Conservation (phyloP, 2,888 invertebrate genomes). For the Byasa hedistus region DNA sequence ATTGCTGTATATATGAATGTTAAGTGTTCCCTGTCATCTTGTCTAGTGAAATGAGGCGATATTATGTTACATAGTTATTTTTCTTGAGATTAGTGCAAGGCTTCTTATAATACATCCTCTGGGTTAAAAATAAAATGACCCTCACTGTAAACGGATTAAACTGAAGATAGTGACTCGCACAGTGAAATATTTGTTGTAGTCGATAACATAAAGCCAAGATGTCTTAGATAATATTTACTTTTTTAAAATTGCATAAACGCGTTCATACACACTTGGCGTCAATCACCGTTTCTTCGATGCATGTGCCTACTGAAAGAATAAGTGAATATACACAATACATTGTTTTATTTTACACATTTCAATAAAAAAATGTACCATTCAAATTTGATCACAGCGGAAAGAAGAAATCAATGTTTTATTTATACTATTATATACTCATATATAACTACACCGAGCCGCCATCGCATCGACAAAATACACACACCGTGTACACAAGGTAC, state of each 20-base stretch:
- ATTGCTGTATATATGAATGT: too few relatives aligned
- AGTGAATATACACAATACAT: too few relatives aligned
- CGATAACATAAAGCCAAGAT: background rate
- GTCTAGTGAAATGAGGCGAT: background rate
- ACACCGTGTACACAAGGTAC: too few relatives aligned
- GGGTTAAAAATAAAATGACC: constrained; percentile 19
- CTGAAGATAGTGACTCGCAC: constrained; percentile 11
- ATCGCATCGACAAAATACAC: too few relatives aligned
- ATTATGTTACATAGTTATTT: background rate
- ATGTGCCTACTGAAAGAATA: constrained; percentile 45
- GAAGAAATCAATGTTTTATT: too few relatives aligned
- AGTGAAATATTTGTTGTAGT: constrained; percentile 28
- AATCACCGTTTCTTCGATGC: constrained; percentile 49
- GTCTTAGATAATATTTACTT: constrained; percentile 33
- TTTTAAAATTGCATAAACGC: constrained; percentile 51
- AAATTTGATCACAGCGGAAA: too few relatives aligned
- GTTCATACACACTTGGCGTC: constrained; percentile 51
- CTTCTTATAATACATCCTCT: constrained; percentile 13
- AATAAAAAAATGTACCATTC: too few relatives aligned
- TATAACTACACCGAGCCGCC: too few relatives aligned
- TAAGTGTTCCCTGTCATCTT: too few relatives aligned
- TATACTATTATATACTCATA: too few relatives aligned
- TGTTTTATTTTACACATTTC: too few relatives aligned
- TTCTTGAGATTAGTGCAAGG: constrained; percentile 17
- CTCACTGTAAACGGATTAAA: constrained; percentile 22